phyloP scores from a whole-genome alignment of 2,797 vertebrate genomes.

The Rhinogobio ventralis region DNA sequence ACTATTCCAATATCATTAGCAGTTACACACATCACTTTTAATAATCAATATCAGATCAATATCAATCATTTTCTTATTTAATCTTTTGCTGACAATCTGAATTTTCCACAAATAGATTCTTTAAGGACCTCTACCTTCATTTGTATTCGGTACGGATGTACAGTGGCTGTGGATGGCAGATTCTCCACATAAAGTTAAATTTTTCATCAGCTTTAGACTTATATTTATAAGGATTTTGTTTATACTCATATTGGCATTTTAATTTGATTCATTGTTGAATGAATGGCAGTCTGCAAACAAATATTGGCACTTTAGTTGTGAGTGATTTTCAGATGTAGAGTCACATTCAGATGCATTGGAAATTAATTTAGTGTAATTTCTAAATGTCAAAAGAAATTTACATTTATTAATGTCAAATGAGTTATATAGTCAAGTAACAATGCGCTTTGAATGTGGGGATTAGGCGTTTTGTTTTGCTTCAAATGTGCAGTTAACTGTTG shows the following conservation, averaged over 20 bases:
- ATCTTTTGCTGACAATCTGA: neutral
- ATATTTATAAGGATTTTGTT: conserved; percentile 26
- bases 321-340: conserved; percentile 47
- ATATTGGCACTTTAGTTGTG: conserved; percentile 26
- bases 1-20: neutral
- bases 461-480: conserved; percentile 50
- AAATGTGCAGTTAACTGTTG: conserved; percentile 50
- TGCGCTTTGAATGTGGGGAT: conserved; percentile 34
- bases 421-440: conserved; percentile 53
- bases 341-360: conserved; percentile 33
- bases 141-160: conserved; percentile 8
- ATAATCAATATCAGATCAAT: neutral
- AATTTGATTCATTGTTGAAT: conserved; percentile 27
- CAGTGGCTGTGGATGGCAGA: conserved; percentile 24
- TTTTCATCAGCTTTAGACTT: neutral
- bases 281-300: conserved; percentile 10
- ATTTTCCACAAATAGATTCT: neutral
- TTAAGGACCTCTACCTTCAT: neutral
- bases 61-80: neutral
- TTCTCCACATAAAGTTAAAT: neutral
- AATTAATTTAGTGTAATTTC: conserved; percentile 51
- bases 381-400: conserved; percentile 54
- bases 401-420: conserved; percentile 51
- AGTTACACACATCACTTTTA: neutral
- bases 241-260: conserved; percentile 41